Evolutionary conservation across 2,888 invertebrate genomes (phyloP), one percentile per base, ranked within the genome.

Genomic region (Xestobium rufovillosum): DNA sequence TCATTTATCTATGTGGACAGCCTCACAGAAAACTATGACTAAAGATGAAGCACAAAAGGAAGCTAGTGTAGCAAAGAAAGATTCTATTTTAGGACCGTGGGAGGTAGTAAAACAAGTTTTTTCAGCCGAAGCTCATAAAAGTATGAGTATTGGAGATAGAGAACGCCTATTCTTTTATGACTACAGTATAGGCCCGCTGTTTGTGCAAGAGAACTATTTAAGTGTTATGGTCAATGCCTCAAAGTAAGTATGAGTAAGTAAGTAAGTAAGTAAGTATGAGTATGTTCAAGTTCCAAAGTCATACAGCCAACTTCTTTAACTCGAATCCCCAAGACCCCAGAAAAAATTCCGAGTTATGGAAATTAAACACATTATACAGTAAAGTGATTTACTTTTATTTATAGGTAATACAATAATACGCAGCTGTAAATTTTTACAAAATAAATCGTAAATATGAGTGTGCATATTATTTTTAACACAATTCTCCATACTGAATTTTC

Each of bases 201-300:
- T 99, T 67, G 92, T 98, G 0, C 95, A 97, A 55, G 97, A 99
- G 64, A 98, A 97, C 67, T 99, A 98, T 66, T 67, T 89, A 11
- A 74, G 74, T 46, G 89, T 88, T 1, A 64, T 69, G n/a, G 91
- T 92, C 0, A 73, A 76, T 40, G 80, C 78, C 39, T 76, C 81
- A 14, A 79, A 75, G 83, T 83, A 67, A 63, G 65, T 62, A 19
- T n/a, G n/a, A n/a, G n/a, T n/a, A n/a, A n/a, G n/a, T n/a, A n/a
- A n/a, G n/a, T n/a, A n/a, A n/a, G n/a, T n/a, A n/a, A n/a, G n/a
- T n/a, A n/a, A n/a, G 13, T n/a, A n/a, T n/a, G n/a, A n/a, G n/a
- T n/a, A n/a, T n/a, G n/a, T n/a, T n/a, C n/a, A n/a, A n/a, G n/a
- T n/a, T n/a, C n/a, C n/a, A n/a, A n/a, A n/a, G n/a, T n/a, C n/a